Percentiles rank a stretch among this genome's conserved stretches.
phyloP scores from a whole-genome alignment of 1,140 invertebrate genomes.

The Fopius arisanus region DNA sequence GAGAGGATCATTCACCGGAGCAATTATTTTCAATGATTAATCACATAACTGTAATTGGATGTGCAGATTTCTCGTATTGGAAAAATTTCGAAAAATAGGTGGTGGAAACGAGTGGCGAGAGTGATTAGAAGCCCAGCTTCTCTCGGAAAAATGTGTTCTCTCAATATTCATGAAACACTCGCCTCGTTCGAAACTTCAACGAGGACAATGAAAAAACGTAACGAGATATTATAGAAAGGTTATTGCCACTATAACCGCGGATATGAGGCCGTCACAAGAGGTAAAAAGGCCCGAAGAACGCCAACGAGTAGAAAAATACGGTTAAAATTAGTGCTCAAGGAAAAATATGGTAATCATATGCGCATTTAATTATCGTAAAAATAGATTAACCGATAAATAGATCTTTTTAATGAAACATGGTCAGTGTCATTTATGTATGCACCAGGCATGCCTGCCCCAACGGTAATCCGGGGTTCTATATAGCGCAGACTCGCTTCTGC shows the following conservation, averaged over 20 bases:
- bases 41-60: no score
- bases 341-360: constrained; percentile 21
- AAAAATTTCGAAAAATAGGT: no score
- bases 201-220: constrained; percentile 2
- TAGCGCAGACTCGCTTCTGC: neutral
- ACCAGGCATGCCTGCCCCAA: neutral
- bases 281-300: neutral
- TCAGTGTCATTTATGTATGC: neutral
- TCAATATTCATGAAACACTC: constrained; percentile 8
- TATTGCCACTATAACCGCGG: neutral
- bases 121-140: neutral
- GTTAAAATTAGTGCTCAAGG: neutral
- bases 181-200: neutral
- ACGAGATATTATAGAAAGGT: neutral
- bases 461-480: neutral
- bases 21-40: no score
- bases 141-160: neutral
- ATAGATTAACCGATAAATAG: constrained; percentile 35
- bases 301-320: neutral
- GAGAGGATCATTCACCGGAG: neutral
- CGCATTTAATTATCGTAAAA: constrained; percentile 44
- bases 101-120: neutral
- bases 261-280: neutral
- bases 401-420: constrained; percentile 19
- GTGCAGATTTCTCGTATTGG: no score